Evolutionary conservation across 2,113 vertebrate genomes (phyloP), one percentile per base, ranked within the genome.

Genomic region (Conger conger): DNA sequence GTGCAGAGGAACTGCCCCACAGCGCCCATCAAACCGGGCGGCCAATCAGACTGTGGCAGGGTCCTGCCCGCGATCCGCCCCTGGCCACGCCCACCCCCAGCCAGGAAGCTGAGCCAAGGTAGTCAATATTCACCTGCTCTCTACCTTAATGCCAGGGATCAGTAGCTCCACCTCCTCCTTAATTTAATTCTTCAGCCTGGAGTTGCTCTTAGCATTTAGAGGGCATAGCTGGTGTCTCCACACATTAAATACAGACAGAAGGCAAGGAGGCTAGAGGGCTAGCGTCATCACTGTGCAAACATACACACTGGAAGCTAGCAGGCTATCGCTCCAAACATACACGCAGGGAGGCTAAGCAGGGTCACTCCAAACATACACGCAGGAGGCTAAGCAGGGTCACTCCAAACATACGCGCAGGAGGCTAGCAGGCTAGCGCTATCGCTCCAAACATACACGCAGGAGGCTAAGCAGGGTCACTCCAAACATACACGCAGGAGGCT

Each of bases 141-240:
- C 76, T 85, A 84, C 73, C 76, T 79, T 85, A 76, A 86, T 76
- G 81, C 54, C 36, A 80, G 36, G 73, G 57, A 86, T 86, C 88
- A 82, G 84, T 86, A 85, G 86, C 73, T 83, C 84, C 76, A 50
- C 45, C 30, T 38, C 54, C 13, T 82, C 80, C 57, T 82, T 86
- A 88, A 86, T 87, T 73, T 84, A 88, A 37, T 73, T 50, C 20
- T 9, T 18, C 73, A 81, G 50, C 68, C 54, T 35, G 86, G 68
- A 84, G 84, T 87, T 83, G 35, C 53, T 30, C 8, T 33, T 42
- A 76, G 17, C 8, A 40, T 38, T 80, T 18, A 9, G 40, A 27
- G 57, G 18, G 40, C 42, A 37, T 0, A 35, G 40, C 73, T 77
- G 40, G 36, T 0, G 73, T 76, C 45, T 50, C 40, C 9, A 42